Base-by-base conservation (phyloP, 2,113 vertebrate species). In the Dipodomys spectabilis region DNA sequence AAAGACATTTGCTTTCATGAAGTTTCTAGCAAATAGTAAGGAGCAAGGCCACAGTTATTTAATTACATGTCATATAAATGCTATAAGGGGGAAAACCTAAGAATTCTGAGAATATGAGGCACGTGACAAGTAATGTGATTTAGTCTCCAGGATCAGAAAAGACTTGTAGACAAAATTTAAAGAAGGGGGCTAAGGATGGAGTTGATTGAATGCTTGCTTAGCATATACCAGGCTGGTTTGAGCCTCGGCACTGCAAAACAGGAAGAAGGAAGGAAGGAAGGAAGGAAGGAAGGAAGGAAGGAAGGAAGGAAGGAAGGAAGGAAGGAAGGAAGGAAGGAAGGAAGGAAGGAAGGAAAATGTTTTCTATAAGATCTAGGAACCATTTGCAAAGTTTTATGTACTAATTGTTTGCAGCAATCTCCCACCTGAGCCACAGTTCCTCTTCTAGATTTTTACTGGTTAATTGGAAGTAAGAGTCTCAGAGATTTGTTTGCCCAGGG, bases 341-440 rank as follows among this genome's bases (percentile, higher is more conserved):
- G 35, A 39, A 39, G 35, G 35, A 39, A 39, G 53, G 53, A 57
- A 18, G 53, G 15, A 57, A 57, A 15, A 25, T 20, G 35, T 30
- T 82, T 82, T 62, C 27, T 39, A 32, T 67, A 68, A 87, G 84
- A 94, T 60, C 45, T 73, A 83, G 68, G 82, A 67, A 72, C 49
- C 49, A 53, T 53, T 13, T 53, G 49, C 49, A 53, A 53, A 53
- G 9, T 53, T 53, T 53, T 53, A 53, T 53, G 1, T 53, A 53
- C 12, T 53, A 53, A 53, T 53, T 53, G 49, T 53, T 53, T 53
- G 49, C 53, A 16, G 53, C 15, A 57, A 57, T 16, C 53, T 57
- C 53, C 53, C 53, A 16, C 53, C 15, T 57, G 53, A 57, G 53
- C 12, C 53, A 57, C 53, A 57, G 53, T 57, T 57, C 53, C 53